Evolutionary conservation across 1,140 invertebrate species (phyloP).

Genomic region (Batillaria attramentaria): DNA sequence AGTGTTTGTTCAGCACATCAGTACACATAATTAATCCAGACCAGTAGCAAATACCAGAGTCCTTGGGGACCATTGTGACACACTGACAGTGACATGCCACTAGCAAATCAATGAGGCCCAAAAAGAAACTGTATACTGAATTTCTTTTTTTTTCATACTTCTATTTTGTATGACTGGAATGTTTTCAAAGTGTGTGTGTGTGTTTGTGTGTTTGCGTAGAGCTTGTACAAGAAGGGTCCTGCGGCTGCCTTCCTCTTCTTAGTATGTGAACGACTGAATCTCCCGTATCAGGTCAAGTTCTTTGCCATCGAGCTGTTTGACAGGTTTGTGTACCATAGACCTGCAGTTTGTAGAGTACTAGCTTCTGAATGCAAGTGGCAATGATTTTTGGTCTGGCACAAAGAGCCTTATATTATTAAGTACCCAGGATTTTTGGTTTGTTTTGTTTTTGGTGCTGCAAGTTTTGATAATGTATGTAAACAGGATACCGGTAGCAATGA

Average conservation of each 20-base stretch:
- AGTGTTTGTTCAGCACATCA: no score
- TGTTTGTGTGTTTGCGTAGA: not conserved
- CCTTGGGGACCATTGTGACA: no score
- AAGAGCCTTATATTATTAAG: no score
- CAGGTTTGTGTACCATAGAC: constrained; percentile 4
- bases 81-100: no score
- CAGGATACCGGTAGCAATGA: no score
- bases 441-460: no score
- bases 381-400: not conserved
- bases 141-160: not conserved
- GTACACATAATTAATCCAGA: no score
- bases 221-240: not conserved
- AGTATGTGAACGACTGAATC: constrained; percentile 21
- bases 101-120: no score
- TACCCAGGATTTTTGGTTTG: no score
- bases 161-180: not conserved
- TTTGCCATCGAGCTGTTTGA: constrained; percentile 27
- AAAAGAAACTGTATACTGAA: no score
- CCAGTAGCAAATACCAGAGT: no score
- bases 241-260: constrained; percentile 19
- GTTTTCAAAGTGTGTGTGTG: not conserved
- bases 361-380: not conserved
- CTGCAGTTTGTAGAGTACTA: not conserved
- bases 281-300: constrained; percentile 24
- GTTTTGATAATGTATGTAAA: no score